phyloP scores from a whole-genome alignment of 2,888 invertebrate species.

The Lochmaea capreae region DNA sequence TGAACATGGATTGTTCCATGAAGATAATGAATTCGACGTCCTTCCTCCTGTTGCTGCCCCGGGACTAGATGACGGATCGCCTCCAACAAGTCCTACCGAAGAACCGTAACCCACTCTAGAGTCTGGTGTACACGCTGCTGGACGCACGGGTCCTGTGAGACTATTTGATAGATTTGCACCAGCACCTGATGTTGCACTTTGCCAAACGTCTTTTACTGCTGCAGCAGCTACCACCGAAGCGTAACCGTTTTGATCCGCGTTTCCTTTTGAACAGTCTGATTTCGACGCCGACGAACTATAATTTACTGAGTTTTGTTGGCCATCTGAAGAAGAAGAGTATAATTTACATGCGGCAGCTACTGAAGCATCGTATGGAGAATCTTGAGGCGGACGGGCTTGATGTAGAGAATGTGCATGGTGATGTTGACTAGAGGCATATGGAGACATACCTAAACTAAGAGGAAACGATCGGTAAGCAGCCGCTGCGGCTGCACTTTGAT shows the following conservation, averaged over 20 bases:
- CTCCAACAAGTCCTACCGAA: conserved; percentile 77
- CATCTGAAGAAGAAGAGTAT: conserved; percentile 75
- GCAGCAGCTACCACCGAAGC: conserved; percentile 76
- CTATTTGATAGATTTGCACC: conserved; percentile 74
- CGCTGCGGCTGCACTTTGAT: conserved; percentile 79
- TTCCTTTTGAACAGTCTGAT: conserved; percentile 81
- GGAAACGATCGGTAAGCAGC: conserved; percentile 87
- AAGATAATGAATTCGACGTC: conserved; percentile 72
- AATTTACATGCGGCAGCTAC: conserved; percentile 87
- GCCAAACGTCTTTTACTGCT: conserved; percentile 74
- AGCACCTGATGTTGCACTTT: conserved; percentile 77
- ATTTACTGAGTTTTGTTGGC: conserved; percentile 71
- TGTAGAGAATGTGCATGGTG: conserved; percentile 80
- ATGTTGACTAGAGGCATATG: conserved; percentile 78
- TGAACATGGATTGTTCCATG: conserved; percentile 91
- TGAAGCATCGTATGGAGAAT: conserved; percentile 91
- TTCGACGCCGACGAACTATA: conserved; percentile 72
- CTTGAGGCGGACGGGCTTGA: conserved; percentile 85
- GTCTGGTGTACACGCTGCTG: conserved; percentile 91
- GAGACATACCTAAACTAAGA: conserved; percentile 83
- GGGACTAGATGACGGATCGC: conserved; percentile 80
- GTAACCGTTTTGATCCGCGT: conserved; percentile 72
- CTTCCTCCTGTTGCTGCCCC: conserved; percentile 72
- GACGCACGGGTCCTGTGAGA: conserved; percentile 77
- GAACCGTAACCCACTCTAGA: conserved; percentile 82